Percentiles rank a stretch among this genome's conserved stretches.
Evolutionary conservation across 1,140 invertebrate genomes (phyloP).

Genomic region (Latrodectus geometricus): DNA sequence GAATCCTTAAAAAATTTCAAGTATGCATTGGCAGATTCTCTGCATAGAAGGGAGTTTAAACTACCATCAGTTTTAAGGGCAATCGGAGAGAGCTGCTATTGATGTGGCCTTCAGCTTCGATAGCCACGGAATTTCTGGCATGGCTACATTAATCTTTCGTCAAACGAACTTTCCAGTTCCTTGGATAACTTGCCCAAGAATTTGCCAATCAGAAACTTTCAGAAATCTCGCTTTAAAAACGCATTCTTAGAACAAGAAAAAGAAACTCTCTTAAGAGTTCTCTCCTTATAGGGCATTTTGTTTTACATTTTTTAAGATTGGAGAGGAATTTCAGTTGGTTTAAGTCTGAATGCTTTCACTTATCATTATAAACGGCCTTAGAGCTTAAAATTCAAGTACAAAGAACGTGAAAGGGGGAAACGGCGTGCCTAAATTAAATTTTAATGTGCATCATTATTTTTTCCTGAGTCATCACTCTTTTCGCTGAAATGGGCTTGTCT

Average conservation of each 20-base stretch:
- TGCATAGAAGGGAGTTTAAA: constrained; percentile 42
- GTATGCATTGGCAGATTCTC: constrained; percentile 55
- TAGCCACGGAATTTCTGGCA: constrained; percentile 45
- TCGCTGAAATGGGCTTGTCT: constrained; percentile 41
- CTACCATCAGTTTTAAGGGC: constrained; percentile 51
- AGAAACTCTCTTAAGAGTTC: constrained; percentile 37
- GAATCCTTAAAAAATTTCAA: constrained; percentile 54
- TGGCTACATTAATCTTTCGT: constrained; percentile 54
- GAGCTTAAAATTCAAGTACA: neutral
- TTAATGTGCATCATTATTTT: constrained; percentile 60
- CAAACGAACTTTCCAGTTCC: constrained; percentile 59
- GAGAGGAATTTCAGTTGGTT: neutral
- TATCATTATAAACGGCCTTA: constrained; percentile 30
- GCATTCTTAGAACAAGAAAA: constrained; percentile 57
- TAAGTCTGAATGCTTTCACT: constrained; percentile 31
- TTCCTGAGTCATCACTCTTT: constrained; percentile 58
- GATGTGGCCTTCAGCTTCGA: constrained; percentile 41
- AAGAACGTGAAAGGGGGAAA: constrained; percentile 4
- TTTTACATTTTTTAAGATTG: neutral
- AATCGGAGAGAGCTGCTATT: constrained; percentile 38
- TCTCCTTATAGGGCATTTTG: constrained; percentile 6
- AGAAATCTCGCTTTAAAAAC: constrained; percentile 54
- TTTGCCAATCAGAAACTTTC: constrained; percentile 59
- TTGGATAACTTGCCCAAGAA: constrained; percentile 59
- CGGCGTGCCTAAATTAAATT: constrained; percentile 52